These are phyloP conservation scores for Scaptomyza hsui DNA, from an alignment of 1,140 invertebrate genomes.

Conservation along the genomic window DNA sequence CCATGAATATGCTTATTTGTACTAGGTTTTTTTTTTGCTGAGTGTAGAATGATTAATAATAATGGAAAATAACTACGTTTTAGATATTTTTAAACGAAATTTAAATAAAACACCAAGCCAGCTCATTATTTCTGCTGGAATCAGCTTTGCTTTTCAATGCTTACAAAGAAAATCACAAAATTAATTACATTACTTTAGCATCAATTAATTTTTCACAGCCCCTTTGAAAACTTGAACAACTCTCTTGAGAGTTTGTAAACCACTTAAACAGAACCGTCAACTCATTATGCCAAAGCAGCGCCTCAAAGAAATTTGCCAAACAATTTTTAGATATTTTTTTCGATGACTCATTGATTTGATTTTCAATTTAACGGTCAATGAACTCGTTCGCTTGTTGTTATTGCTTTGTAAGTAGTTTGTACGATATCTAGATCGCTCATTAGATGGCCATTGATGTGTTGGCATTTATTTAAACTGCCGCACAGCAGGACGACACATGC, in stretches of 20 bases:
- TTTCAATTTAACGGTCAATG: slow-evolving; percentile 71
- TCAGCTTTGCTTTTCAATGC: background rate
- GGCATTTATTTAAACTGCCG: slow-evolving; percentile 55
- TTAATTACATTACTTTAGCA: slow-evolving; percentile 17
- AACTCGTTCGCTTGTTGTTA: slow-evolving; percentile 44
- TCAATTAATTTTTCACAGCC: slow-evolving; percentile 20
- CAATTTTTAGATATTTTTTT: slow-evolving; percentile 28
- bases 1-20: too few species aligned
- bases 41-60: too few species aligned
- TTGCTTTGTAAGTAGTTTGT: background rate
- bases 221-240: slow-evolving; percentile 15
- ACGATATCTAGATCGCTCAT: slow-evolving; percentile 20
- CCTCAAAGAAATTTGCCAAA: slow-evolving; percentile 30
- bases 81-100: too few species aligned
- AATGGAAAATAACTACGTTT: too few species aligned
- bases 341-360: slow-evolving; percentile 72
- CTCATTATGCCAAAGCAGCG: slow-evolving; percentile 1
- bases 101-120: too few species aligned
- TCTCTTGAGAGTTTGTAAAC: slow-evolving; percentile 29
- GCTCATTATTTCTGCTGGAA: background rate
- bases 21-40: too few species aligned
- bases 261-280: slow-evolving; percentile 34
- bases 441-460: slow-evolving; percentile 42
- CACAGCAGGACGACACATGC: slow-evolving; percentile 3
- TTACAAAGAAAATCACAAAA: background rate